Base-by-base conservation (phyloP, 2,113 vertebrate genomes). In the Aegithalos caudatus region DNA sequence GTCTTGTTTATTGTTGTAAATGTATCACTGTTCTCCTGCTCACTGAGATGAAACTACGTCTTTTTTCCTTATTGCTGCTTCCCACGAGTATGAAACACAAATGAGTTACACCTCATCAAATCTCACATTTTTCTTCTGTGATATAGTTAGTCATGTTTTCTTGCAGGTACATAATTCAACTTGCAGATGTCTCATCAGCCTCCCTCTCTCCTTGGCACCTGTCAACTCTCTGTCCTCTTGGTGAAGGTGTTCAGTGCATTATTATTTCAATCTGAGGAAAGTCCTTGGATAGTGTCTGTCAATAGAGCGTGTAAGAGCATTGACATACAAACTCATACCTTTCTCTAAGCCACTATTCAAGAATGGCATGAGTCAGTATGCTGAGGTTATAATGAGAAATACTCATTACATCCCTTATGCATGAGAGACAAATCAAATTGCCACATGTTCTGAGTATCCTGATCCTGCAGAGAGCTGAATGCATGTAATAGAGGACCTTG, bases 91-190 rank as follows among this genome's bases (percentile, higher is more conserved):
- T 28, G 72, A 66, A 44, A 79, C 15, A 20, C 31, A 61, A 80
- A 94, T 33, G 53, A 44, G 42, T 87, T 73, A 58, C 47, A 81
- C 38, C 71, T 95, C 90, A 94, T 90, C 69, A 53, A 81, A 66
- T 38, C 6, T 74, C 47, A 42, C 20, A 72, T 90, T 86, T 95
- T 86, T 95, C 42, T 74, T 82, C 74, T 37, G 8, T 45, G 56
- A 66, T 81, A 77, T 35, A 85, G 50, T 33, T 77, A 58, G 23
- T 67, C 85, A n/a, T 73, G 38, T 73, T 81, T 79, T 65, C 78
- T 94, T 81, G 31, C 64, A 42, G 35, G 64, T 83, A 83, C 60
- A 82, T 97, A 83, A 95, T 93, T 92, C 89, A 94, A 7, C 69
- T 92, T 92, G 66, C 66, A 94, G 79, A 82, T 58, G 29, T 42